Evolutionary conservation across 1,140 invertebrate species (phyloP).

Genomic region (Ostrea edulis): DNA sequence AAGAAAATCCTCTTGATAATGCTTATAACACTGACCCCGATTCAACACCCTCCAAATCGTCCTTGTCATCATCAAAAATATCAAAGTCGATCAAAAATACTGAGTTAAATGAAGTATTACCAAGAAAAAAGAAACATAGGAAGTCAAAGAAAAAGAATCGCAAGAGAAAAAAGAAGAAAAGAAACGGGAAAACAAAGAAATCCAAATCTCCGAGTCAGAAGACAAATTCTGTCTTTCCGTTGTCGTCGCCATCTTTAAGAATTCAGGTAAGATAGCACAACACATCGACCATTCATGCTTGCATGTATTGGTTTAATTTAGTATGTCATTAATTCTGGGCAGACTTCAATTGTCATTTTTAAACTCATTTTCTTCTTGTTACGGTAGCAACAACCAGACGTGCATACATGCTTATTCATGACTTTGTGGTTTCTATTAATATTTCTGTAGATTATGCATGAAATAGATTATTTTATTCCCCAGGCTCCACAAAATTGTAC

Average conservation of each 20-base stretch:
- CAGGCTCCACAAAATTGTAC: constrained; percentile 74
- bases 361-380: background rate
- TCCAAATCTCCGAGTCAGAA: constrained; percentile 43
- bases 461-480: background rate
- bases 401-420: constrained; percentile 10
- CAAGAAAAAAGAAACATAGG: constrained; percentile 54
- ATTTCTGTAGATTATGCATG: background rate
- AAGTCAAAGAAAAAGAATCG: constrained; percentile 56
- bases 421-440: background rate
- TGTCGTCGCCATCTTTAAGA: constrained; percentile 19
- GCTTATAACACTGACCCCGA: constrained; percentile 65
- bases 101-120: constrained; percentile 32
- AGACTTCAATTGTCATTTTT: background rate
- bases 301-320: background rate
- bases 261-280: constrained; percentile 31
- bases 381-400: background rate
- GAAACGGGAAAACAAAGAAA: constrained; percentile 57
- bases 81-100: constrained; percentile 34
- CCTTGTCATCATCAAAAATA: constrained; percentile 13
- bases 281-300: background rate
- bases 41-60: constrained; percentile 38
- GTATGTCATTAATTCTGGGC: background rate
- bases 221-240: constrained; percentile 11
- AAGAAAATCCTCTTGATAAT: constrained; percentile 61
- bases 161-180: constrained; percentile 59